Conservation (phyloP, 2,888 invertebrate species). For the Marasmarcha lunaedactyla region DNA sequence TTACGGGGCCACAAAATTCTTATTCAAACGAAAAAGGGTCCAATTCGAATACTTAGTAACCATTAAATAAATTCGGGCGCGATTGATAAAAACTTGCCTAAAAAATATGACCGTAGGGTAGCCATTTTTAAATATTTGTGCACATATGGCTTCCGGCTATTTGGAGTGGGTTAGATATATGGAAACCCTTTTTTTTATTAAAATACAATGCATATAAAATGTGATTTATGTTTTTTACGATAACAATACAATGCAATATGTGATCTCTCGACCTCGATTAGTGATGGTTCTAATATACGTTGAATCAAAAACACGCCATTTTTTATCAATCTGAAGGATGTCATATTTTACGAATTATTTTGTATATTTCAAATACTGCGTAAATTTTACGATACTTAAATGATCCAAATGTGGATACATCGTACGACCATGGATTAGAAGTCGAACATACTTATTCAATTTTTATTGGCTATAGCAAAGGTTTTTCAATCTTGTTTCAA, state of each 20-base stretch:
- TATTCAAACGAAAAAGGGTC: constrained; percentile 57
- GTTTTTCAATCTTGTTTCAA: no score
- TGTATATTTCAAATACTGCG: no score
- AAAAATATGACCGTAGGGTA: constrained; percentile 48
- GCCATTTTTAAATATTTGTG: constrained; percentile 66
- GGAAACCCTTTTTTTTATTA: constrained; percentile 30
- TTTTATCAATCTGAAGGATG: constrained; percentile 31
- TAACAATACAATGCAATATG: constrained; percentile 13
- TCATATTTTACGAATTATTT: constrained; percentile 17
- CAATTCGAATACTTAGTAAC: constrained; percentile 55
- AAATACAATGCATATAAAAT: constrained; percentile 26
- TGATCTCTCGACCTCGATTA: constrained; percentile 23
- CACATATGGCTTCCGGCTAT: constrained; percentile 67
- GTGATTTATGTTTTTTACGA: constrained; percentile 38
- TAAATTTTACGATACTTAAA: no score
- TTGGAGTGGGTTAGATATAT: constrained; percentile 56
- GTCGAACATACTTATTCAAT: no score
- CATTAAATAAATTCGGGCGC: constrained; percentile 60
- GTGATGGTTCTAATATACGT: constrained; percentile 21
- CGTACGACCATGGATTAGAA: no score
- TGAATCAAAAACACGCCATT: constrained; percentile 14
- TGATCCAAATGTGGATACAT: no score
- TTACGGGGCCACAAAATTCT: constrained; percentile 42
- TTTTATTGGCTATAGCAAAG: no score
- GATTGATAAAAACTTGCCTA: constrained; percentile 27